These are phyloP conservation scores for Pristionchus fissidentatus DNA, from an alignment of 2,888 invertebrate genomes.

Conservation along the genomic window DNA sequence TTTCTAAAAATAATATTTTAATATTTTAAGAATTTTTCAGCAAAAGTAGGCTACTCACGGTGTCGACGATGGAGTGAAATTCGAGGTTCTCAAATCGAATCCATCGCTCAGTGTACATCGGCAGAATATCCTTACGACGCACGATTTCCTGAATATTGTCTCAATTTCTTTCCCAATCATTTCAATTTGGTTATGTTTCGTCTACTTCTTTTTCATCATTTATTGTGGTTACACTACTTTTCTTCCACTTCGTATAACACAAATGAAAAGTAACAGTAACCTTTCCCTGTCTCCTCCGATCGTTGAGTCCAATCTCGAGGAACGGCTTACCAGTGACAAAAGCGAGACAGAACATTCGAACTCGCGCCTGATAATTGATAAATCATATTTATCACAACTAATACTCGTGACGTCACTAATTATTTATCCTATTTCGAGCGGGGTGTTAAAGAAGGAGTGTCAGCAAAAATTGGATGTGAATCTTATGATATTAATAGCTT, in stretches of 20 bases:
- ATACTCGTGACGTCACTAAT: too few relatives aligned
- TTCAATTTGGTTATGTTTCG: neutral
- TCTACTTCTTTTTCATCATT: neutral
- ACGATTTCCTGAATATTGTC: slow-evolving; percentile 86
- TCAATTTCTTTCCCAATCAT: neutral
- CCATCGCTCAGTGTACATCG: slow-evolving; percentile 96
- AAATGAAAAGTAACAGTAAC: slow-evolving; percentile 19
- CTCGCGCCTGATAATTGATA: slow-evolving; percentile 84
- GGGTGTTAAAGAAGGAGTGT: too few relatives aligned
- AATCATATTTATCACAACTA: too few relatives aligned
- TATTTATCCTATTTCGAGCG: too few relatives aligned
- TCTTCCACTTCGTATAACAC: too few relatives aligned
- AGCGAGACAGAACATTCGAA: slow-evolving; percentile 93
- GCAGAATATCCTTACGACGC: slow-evolving; percentile 97
- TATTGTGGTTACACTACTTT: neutral
- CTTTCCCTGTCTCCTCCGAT: slow-evolving; percentile 79
- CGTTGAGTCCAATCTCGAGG: slow-evolving; percentile 96
- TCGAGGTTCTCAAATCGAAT: slow-evolving; percentile 93
- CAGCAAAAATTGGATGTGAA: too few relatives aligned
- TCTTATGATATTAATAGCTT: too few relatives aligned
- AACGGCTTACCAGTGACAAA: slow-evolving; percentile 97
- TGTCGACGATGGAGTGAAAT: slow-evolving; percentile 94
- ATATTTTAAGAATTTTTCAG: neutral
- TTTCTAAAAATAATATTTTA: slow-evolving; percentile 48
- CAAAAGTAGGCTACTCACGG: slow-evolving; percentile 74